phyloP scores from a whole-genome alignment of 2,113 vertebrate species.

The Podocnemis expansa region DNA sequence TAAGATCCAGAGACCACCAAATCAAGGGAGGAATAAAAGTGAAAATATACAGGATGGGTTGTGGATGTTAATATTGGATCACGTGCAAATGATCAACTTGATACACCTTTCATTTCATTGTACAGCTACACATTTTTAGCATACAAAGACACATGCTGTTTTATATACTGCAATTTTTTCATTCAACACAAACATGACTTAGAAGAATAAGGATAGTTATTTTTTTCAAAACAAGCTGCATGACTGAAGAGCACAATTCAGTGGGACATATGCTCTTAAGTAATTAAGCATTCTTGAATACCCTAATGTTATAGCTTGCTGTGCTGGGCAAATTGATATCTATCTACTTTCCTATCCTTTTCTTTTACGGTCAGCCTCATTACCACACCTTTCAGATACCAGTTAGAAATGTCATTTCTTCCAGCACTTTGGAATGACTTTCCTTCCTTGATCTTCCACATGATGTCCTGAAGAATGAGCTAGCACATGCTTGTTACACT shows the following conservation, averaged over 20 bases:
- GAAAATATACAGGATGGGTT: neutral
- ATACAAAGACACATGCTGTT: neutral
- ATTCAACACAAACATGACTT: neutral
- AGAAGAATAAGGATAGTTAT: neutral
- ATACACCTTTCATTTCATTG: neutral
- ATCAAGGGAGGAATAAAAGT: constrained; percentile 26
- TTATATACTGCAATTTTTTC: neutral
- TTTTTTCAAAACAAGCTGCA: fast-evolving
- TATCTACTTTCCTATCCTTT: neutral
- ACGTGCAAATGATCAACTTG: neutral
- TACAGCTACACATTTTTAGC: neutral
- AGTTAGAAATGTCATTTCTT: neutral
- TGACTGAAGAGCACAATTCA: neutral
- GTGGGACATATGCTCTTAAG: neutral
- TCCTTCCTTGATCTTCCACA: neutral
- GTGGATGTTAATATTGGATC: neutral
- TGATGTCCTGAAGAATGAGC: neutral
- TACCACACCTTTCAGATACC: neutral
- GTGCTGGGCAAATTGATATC: neutral
- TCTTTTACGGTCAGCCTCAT: neutral
- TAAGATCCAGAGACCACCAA: neutral
- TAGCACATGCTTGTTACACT: fast-evolving
- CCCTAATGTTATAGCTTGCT: neutral
- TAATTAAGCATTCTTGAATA: neutral
- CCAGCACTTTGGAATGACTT: neutral